Percentiles rank a stretch among this genome's conserved stretches.
phyloP scores from a whole-genome alignment of 2,113 vertebrate genomes.

The Polypterus senegalus region DNA sequence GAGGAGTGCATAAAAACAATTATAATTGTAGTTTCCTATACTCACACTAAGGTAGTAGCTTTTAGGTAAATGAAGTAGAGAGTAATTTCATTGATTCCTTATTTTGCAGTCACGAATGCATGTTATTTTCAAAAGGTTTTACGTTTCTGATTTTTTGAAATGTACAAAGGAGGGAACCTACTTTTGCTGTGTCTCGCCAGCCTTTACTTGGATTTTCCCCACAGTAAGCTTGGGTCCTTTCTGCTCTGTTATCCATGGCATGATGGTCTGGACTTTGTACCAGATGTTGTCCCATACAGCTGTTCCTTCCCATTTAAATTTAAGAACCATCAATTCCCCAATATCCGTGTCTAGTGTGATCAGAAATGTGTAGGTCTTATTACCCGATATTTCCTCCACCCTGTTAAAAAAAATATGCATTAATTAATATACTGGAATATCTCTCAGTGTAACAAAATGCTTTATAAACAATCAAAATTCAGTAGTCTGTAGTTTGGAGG shows the following conservation, averaged over 20 bases:
- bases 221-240: conserved; percentile 48
- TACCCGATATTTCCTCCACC: conserved; percentile 51
- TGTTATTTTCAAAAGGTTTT: too few species aligned
- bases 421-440: too few species aligned
- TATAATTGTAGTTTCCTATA: too few species aligned
- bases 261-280: conserved; percentile 64
- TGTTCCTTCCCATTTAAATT: conserved; percentile 63
- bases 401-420: conserved; percentile 36
- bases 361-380: conserved; percentile 73
- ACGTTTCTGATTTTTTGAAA: too few species aligned
- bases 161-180: conserved; percentile 28
- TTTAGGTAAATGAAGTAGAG: too few species aligned
- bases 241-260: conserved; percentile 49
- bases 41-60: too few species aligned
- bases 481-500: too few species aligned
- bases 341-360: conserved; percentile 73
- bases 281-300: conserved; percentile 70
- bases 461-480: too few species aligned
- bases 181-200: conserved; percentile 83
- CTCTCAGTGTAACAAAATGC: too few species aligned
- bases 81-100: too few species aligned
- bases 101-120: too few species aligned
- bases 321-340: conserved; percentile 69
- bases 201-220: conserved; percentile 62
- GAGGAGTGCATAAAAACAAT: too few species aligned